Base-by-base conservation (phyloP, 2,888 invertebrate genomes). In the Philaethria dido region DNA sequence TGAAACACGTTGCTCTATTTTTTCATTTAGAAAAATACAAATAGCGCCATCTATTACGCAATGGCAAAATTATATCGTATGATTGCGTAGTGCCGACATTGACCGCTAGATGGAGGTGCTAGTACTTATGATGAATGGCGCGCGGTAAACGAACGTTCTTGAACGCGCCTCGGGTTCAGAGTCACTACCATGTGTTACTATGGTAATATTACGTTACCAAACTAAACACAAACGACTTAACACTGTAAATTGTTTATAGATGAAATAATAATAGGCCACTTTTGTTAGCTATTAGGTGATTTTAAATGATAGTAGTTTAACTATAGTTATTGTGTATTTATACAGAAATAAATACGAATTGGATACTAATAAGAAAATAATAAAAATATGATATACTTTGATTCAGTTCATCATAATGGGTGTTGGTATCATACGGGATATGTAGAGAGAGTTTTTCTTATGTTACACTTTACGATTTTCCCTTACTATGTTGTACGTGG, bases 121-220 rank as follows among this genome's bases (percentile, higher is more conserved):
- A 74, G 86, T 86, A 83, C 86, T 82, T 75, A 79, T 77, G 76
- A 72, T 77, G 75, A 79, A 79, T 87, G 86, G 86, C 80, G 77
- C 80, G 84, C 89, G 92, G 92, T 92, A 88, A 92, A 92, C 83
- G 92, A 92, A 92, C 92, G 92, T 91, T 89, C 92, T 92, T 92
- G 92, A 92, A 92, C 91, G 88, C 81, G 80, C 81, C 70, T 79
- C 79, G 89, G 88, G 91, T 92, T 91, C 91, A 86, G 83, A 79
- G 81, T 84, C 80, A 83, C 80, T 77, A 78, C 78, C 60, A 45
- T 57, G 57, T 57, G 60, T 60, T 60, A 33, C 60, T 60, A 60
- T 60, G 60, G 60, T 45, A 60, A 60, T 55, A n/a, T 60, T 29
- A 33, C 16, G 25, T 60, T 45, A 74, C 73, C 75, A 74, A 45